Evolutionary conservation across 2,888 invertebrate species (phyloP).

Genomic region (Capitulum mitella): DNA sequence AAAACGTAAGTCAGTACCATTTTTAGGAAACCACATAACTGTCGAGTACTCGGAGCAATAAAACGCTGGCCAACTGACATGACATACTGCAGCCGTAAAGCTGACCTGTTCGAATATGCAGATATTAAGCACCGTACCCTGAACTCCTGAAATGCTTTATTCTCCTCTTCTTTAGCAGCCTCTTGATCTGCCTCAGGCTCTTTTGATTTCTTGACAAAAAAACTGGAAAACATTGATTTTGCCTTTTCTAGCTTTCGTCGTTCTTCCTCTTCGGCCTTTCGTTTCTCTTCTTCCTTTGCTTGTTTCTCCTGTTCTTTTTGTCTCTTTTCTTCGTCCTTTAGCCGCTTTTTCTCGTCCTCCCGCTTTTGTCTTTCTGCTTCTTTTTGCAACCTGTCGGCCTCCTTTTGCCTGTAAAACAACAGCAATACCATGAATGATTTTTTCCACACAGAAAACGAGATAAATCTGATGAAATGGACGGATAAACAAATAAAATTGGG

Average conservation of each 20-base stretch:
- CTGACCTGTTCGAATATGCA: too few species aligned
- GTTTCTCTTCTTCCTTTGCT: slow-evolving; percentile 28
- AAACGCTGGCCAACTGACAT: too few species aligned
- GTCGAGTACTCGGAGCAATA: too few species aligned
- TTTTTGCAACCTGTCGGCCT: not conserved
- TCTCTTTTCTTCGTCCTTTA: slow-evolving; percentile 6
- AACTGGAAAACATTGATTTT: slow-evolving; percentile 33
- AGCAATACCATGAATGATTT: too few species aligned
- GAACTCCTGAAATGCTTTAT: slow-evolving; percentile 19
- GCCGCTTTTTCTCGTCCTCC: slow-evolving; percentile 20
- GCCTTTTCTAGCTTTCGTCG: slow-evolving; percentile 27
- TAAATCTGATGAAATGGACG: too few species aligned
- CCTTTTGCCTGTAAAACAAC: not conserved
- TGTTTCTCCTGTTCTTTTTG: slow-evolving; percentile 18
- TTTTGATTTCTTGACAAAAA: slow-evolving; percentile 33
- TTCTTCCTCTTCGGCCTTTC: slow-evolving; percentile 29
- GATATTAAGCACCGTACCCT: too few species aligned
- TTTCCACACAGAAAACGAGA: too few species aligned
- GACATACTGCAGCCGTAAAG: too few species aligned
- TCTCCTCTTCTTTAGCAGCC: not conserved
- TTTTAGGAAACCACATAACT: too few species aligned
- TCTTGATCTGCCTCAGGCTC: slow-evolving; percentile 25
- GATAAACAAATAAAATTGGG: too few species aligned
- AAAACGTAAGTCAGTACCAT: too few species aligned
- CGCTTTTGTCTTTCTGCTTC: not conserved